A percentile compares a stretch with the other conserved stretches of the same genome.
Conservation (phyloP, 2,888 invertebrate genomes). For the Trissonchulus latispiculum region DNA sequence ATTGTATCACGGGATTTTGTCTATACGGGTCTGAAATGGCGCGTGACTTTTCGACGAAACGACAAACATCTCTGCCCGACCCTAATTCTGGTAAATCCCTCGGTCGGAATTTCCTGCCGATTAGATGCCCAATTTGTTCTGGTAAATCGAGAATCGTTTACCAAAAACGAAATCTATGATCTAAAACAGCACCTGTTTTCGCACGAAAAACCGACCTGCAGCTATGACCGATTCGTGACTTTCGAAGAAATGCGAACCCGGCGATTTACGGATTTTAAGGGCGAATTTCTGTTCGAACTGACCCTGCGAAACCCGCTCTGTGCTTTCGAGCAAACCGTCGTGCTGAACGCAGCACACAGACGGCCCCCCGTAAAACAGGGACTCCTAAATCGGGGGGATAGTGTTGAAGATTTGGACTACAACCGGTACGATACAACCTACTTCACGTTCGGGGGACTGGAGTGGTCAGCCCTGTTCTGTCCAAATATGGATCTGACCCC, state of each 20-base stretch:
- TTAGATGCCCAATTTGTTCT: constrained; percentile 70
- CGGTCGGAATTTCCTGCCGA: constrained; percentile 63
- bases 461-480: constrained; percentile 59
- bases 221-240: constrained; percentile 42
- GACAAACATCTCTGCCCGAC: constrained; percentile 67
- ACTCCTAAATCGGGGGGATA: neutral
- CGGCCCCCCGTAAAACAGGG: neutral
- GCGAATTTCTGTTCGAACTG: constrained; percentile 67
- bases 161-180: constrained; percentile 66
- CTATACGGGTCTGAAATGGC: constrained; percentile 71
- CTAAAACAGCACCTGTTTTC: constrained; percentile 60
- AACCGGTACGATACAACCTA: constrained; percentile 55
- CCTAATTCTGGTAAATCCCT: constrained; percentile 64
- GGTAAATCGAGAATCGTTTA: constrained; percentile 68
- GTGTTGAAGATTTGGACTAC: constrained; percentile 19
- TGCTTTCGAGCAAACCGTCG: constrained; percentile 62
- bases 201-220: constrained; percentile 38
- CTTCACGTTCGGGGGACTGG: constrained; percentile 68
- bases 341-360: constrained; percentile 44
- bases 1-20: constrained; percentile 70
- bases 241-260: constrained; percentile 39
- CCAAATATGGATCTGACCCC: constrained; percentile 23
- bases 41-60: constrained; percentile 64
- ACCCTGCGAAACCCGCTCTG: constrained; percentile 64
- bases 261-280: constrained; percentile 59